These are phyloP conservation scores for Eulithis testata DNA, from an alignment of 2,888 invertebrate species.

Conservation along the genomic window DNA sequence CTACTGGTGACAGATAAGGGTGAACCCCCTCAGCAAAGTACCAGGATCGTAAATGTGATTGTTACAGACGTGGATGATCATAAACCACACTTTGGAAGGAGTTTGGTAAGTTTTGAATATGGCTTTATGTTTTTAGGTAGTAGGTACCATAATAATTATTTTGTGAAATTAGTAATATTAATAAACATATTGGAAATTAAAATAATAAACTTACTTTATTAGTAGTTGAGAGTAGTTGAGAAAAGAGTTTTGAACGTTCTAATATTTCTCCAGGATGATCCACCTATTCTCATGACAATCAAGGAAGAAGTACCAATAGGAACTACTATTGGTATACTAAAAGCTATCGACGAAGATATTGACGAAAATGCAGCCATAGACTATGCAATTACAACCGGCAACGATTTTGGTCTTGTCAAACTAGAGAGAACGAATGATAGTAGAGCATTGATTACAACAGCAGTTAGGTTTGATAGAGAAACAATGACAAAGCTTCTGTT, in stretches of 20 bases:
- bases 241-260: neutral
- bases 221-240: too few species aligned
- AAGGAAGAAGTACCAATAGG: constrained; percentile 88
- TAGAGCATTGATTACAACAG: constrained; percentile 85
- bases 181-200: too few species aligned
- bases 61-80: constrained; percentile 92
- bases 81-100: constrained; percentile 88
- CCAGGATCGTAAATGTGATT: constrained; percentile 87
- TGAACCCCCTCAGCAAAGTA: constrained; percentile 89
- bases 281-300: constrained; percentile 86
- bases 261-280: constrained; percentile 80
- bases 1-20: constrained; percentile 92
- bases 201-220: too few species aligned
- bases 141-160: too few species aligned
- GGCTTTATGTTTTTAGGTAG: too few species aligned
- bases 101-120: constrained; percentile 75
- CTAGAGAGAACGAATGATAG: constrained; percentile 87
- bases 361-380: constrained; percentile 90
- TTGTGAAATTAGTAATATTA: too few species aligned
- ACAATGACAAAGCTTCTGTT: constrained; percentile 80
- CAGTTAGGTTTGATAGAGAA: constrained; percentile 88
- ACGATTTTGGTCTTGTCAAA: constrained; percentile 86
- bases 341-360: constrained; percentile 90
- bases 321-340: constrained; percentile 87
- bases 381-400: constrained; percentile 90